These are phyloP conservation scores for Aurelia aurita DNA, from an alignment of 30 jellyfish, hydroid and myxozoan species.

Conservation along the genomic window DNA sequence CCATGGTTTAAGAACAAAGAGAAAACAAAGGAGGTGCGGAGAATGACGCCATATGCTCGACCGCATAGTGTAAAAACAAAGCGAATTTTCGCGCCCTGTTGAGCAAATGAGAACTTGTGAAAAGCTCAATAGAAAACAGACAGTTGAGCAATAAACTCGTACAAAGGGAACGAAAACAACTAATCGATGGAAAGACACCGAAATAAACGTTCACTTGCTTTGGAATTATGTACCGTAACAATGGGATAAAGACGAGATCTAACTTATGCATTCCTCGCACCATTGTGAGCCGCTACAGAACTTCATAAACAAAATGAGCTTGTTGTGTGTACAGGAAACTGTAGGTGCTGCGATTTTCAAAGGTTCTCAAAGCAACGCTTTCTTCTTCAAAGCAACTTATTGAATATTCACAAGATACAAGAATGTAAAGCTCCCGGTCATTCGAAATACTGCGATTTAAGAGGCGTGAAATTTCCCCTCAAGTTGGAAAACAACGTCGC, in stretches of 20 bases:
- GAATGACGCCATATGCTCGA: constrained; percentile 81
- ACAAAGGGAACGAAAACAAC: constrained; percentile 60
- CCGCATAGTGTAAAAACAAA: constrained; percentile 60
- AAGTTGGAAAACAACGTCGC: neutral
- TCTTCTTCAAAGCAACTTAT: neutral
- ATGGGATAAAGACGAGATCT: constrained; percentile 53
- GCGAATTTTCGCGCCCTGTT: constrained; percentile 77
- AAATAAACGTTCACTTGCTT: constrained; percentile 63
- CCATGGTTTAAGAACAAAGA: constrained; percentile 47
- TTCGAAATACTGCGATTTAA: neutral
- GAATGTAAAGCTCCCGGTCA: neutral
- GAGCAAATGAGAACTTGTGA: constrained; percentile 79
- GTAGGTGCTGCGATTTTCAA: constrained; percentile 55
- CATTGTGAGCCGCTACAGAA: constrained; percentile 57
- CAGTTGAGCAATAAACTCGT: constrained; percentile 61
- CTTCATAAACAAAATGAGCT: constrained; percentile 51
- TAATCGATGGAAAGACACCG: constrained; percentile 58
- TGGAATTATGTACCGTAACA: constrained; percentile 53
- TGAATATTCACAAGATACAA: constrained; percentile 28
- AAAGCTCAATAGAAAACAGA: constrained; percentile 70
- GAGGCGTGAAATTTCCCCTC: constrained; percentile 44
- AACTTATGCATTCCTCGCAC: constrained; percentile 54
- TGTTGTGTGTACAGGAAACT: constrained; percentile 55
- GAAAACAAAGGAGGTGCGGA: constrained; percentile 75
- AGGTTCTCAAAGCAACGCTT: constrained; percentile 50